Base-by-base conservation (phyloP, 2,797 vertebrate genomes). In the Paedocypris micromegethes region DNA sequence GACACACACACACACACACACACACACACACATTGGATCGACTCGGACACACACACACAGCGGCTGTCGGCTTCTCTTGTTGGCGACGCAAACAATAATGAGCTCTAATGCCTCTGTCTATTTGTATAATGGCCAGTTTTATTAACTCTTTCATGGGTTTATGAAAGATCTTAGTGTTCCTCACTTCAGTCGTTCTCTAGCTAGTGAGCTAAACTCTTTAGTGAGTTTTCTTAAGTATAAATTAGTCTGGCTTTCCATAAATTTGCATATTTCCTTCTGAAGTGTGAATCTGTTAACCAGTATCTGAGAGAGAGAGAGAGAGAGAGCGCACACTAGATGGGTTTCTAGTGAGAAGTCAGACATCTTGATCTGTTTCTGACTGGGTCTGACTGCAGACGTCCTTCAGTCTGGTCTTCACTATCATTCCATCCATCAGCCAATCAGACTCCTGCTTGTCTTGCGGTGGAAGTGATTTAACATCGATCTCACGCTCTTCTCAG, bases 201-300 rank as follows among this genome's bases (percentile, higher is more conserved):
- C 23, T 23, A 23, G 23, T 23, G 23, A 23, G 23, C 23, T 23
- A 23, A 23, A 23, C 23, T 23, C 23, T 23, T 23, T 23, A 23
- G 23, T 23, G 23, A 23, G 23, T 23, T 23, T 23, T 23, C 23
- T 23, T 23, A 23, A 23, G 23, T 23, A 23, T 23, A 23, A 23
- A 23, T 23, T 23, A 23, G 23, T 23, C 23, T 23, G 23, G 23
- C 23, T 23, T 23, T 23, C 23, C 23, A 93, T 94, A 94, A 94
- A 93, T 92, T 86, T 88, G 89, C 88, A 91, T 92, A 93, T 97
- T 96, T 91, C 88, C 85, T 90, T 90, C 88, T 84, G 87, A 86
- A 56, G 86, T 92, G 91, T 90, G 91, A 92, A 90, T 94, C 92
- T 73, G 76, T 90, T 93, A 95, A 94, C 88, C 88, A 92, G 89